Evolutionary conservation across 2,888 invertebrate genomes (phyloP).

Genomic region (Dynastes tityus): DNA sequence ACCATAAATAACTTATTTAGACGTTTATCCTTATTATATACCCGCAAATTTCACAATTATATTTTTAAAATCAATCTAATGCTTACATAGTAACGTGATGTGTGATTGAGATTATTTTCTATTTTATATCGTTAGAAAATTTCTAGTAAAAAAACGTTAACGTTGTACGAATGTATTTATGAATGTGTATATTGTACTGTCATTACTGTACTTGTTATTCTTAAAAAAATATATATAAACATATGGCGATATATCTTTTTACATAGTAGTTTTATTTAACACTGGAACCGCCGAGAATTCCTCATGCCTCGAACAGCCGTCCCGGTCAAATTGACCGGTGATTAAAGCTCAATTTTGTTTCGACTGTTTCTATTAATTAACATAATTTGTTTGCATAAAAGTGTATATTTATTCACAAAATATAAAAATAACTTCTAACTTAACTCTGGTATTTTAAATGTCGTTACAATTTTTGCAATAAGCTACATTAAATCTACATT

Average conservation of each 20-base stretch:
- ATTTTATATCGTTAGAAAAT: background rate
- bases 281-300: background rate
- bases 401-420: too few species aligned
- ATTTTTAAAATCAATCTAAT: background rate
- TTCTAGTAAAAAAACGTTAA: background rate
- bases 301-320: background rate
- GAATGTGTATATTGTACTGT: constrained; percentile 14
- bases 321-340: too few species aligned
- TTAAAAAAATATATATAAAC: constrained; percentile 5
- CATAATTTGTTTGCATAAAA: too few species aligned
- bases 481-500: too few species aligned
- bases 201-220: constrained; percentile 26
- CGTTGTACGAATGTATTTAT: constrained; percentile 28
- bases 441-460: too few species aligned
- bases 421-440: too few species aligned
- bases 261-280: background rate
- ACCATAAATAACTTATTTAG: constrained; percentile 42
- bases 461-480: too few species aligned
- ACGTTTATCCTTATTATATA: background rate
- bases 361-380: too few species aligned
- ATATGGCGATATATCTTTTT: constrained; percentile 39
- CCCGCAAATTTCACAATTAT: background rate
- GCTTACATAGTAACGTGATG: constrained; percentile 23
- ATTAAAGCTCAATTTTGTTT: too few species aligned
- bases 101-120: constrained; percentile 29